These are phyloP conservation scores for Amphimallon solstitiale DNA, from an alignment of 2,888 invertebrate species.

Conservation along the genomic window DNA sequence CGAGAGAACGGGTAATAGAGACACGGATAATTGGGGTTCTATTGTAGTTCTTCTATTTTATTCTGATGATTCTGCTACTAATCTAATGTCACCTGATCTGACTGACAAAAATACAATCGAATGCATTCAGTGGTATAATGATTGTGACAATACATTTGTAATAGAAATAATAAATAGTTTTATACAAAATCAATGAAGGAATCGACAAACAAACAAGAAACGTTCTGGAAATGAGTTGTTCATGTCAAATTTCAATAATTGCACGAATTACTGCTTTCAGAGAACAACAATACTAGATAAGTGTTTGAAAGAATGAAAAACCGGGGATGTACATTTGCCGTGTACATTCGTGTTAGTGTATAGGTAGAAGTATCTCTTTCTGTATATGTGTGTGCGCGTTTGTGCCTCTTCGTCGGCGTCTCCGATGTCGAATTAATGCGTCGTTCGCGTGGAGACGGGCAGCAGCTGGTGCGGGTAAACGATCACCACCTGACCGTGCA, in stretches of 20 bases:
- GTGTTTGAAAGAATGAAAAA: constrained; percentile 19
- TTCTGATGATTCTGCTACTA: no score
- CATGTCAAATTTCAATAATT: constrained; percentile 16
- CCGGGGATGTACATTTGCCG: constrained; percentile 13
- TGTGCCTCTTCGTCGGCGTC: constrained; percentile 37
- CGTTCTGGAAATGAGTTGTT: not conserved
- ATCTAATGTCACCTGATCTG: no score
- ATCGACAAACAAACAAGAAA: no score
- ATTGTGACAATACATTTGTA: no score
- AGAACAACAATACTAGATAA: constrained; percentile 16
- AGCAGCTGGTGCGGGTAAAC: constrained; percentile 45
- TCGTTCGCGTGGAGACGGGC: constrained; percentile 50
- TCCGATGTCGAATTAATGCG: constrained; percentile 46
- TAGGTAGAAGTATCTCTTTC: no score
- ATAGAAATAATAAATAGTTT: no score
- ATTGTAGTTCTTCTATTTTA: no score
- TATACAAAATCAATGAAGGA: no score
- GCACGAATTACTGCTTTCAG: not conserved
- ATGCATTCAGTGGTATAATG: no score
- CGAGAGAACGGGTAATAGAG: no score
- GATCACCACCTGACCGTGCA: constrained; percentile 45
- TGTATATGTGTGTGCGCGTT: constrained; percentile 3
- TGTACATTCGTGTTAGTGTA: constrained; percentile 8
- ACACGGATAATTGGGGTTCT: no score
- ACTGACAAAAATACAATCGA: no score